phyloP scores from a whole-genome alignment of 2,888 invertebrate species.

The Calameuta idolon region DNA sequence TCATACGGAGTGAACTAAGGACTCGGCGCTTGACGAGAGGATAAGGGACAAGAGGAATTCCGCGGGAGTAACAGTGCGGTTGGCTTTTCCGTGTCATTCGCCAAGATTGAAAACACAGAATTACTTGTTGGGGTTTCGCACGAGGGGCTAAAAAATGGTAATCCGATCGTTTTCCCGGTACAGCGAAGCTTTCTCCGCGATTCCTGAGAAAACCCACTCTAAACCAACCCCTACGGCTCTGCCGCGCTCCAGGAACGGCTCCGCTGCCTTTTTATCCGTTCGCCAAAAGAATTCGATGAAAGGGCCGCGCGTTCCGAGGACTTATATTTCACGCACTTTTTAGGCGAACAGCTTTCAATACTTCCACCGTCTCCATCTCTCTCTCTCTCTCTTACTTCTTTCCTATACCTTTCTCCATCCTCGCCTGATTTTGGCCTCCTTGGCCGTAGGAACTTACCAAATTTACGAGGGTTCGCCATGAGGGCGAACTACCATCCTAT shows the following conservation, averaged over 20 bases:
- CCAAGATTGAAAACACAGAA: conserved; percentile 50
- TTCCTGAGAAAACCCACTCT: conserved; percentile 10
- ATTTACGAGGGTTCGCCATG: no score
- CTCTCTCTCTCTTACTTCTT: no score
- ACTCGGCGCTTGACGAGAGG: background rate
- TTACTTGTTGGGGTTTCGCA: conserved; percentile 36
- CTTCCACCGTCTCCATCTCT: background rate
- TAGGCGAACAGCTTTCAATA: conserved; percentile 3
- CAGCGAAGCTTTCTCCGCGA: conserved; percentile 14
- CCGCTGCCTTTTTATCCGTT: conserved; percentile 23
- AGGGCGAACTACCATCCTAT: no score
- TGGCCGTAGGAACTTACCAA: no score
- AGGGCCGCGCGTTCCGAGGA: conserved; percentile 27
- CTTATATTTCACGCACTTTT: conserved; percentile 24
- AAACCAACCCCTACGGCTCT: background rate
- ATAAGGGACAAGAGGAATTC: conserved; percentile 1
- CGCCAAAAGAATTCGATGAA: conserved; percentile 38
- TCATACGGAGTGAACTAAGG: background rate
- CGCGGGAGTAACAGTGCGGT: conserved; percentile 6
- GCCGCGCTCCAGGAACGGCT: background rate
- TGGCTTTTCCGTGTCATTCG: conserved; percentile 46
- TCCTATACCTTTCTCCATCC: no score
- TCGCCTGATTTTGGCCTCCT: no score
- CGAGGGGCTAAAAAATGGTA: conserved; percentile 47
- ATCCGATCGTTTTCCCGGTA: conserved; percentile 45